A percentile compares a stretch with the other conserved stretches of the same genome.
Conservation (phyloP, 2,888 invertebrate genomes). For the Polyommatus iphigenia region DNA sequence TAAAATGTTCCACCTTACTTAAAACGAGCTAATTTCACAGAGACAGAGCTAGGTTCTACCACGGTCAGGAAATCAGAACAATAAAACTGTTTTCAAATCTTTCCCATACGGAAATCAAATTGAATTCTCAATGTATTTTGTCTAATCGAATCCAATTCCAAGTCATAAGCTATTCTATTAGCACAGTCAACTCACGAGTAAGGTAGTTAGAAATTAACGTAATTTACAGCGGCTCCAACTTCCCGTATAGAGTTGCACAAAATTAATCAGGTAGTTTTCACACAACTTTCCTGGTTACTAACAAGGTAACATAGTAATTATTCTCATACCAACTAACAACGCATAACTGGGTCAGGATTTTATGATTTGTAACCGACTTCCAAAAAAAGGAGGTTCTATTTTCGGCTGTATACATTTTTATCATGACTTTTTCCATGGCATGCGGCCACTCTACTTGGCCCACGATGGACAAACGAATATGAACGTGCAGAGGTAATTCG, state of each 20-base stretch:
- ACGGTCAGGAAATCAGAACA: too few species aligned
- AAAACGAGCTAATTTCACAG: too few species aligned
- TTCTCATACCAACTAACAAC: neutral
- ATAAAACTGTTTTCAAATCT: neutral
- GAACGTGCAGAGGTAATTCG: too few species aligned
- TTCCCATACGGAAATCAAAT: neutral
- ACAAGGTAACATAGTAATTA: neutral
- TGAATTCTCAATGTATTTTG: neutral
- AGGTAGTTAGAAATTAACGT: neutral
- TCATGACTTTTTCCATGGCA: too few species aligned
- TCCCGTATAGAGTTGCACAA: conserved; percentile 1
- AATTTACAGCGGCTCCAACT: neutral
- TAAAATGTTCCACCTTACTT: too few species aligned
- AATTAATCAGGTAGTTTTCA: conserved; percentile 13
- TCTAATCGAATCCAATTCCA: neutral
- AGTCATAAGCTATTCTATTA: neutral
- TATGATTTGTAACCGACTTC: neutral
- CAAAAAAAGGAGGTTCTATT: too few species aligned
- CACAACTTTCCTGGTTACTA: conserved; percentile 5
- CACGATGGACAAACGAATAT: too few species aligned
- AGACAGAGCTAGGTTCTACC: too few species aligned
- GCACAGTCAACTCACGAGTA: neutral
- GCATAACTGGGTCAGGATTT: neutral
- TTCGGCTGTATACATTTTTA: too few species aligned
- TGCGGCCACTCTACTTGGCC: too few species aligned